Percentiles rank a stretch among this genome's conserved stretches.
These are phyloP conservation scores for Ceyx melanurus DNA, from an alignment of 2,113 vertebrate species.

Conservation along the genomic window DNA sequence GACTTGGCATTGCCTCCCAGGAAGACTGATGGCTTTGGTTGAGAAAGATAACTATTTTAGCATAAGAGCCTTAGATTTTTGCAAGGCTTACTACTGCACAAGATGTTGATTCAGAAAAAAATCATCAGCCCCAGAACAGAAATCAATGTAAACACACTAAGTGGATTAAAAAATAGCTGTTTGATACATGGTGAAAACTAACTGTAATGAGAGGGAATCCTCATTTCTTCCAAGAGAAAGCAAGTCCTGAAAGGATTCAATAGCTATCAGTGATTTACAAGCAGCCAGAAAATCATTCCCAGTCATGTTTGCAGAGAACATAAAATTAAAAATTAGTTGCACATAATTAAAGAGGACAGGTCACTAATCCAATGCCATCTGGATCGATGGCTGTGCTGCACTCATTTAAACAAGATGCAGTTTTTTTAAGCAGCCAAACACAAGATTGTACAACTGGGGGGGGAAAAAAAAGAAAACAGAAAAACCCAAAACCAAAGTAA, in stretches of 20 bases:
- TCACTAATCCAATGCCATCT: conserved; percentile 27
- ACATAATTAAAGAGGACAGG: conserved; percentile 57
- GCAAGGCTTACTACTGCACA: background rate
- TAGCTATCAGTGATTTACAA: conserved; percentile 41
- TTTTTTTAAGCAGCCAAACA: background rate
- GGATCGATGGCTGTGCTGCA: background rate
- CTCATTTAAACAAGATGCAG: background rate
- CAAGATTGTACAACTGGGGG: background rate
- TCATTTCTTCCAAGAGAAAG: conserved; percentile 25
- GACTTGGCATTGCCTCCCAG: background rate
- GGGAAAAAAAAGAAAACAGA: background rate
- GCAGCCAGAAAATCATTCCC: conserved; percentile 32
- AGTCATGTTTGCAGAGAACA: conserved; percentile 10
- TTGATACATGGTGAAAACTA: conserved; percentile 30
- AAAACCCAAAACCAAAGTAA: background rate
- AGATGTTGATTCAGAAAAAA: background rate
- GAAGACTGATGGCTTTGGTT: background rate
- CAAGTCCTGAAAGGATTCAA: conserved; percentile 1
- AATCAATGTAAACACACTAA: conserved; percentile 22
- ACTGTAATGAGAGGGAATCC: background rate
- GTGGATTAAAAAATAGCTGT: background rate
- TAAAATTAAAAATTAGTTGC: conserved; percentile 44
- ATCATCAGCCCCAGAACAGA: background rate
- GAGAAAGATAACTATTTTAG: conserved; percentile 13
- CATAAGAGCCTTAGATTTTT: background rate